Evolutionary conservation across 2,797 vertebrate species (phyloP), one percentile per base, ranked within the genome.

Genomic region (Gallinago stenura): DNA sequence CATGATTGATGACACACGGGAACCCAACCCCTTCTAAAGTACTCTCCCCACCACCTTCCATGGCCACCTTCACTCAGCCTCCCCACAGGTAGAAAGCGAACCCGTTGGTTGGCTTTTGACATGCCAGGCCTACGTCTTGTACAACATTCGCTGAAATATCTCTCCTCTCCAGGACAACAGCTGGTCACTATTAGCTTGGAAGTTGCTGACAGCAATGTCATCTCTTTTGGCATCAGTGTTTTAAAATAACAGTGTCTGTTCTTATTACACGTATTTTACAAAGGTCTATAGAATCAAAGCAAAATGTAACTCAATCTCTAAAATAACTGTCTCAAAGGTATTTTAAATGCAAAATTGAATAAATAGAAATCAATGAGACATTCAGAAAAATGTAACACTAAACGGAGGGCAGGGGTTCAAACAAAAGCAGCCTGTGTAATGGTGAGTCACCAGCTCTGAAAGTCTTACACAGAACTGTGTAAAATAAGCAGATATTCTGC

Each of bases 41-140:
- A 9, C 28, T 89, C 0, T 1, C 20, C 28, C 12, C 18, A 54
- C 4, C 0, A 0, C 4, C 24, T 81, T 54, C 41, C 26, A 33
- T 12, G 6, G 4, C 20, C 30, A 37, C 5, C 31, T 60, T 28
- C 4, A 2, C 10, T 83, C 24, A 80, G 12, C 9, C 6, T 51
- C 9, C 19, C 9, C 13, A 28, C 4, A 22, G 41, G 6, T 1
- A 60, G 4, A 28, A 33, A 9, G 46, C 0, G 16, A 91, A 64
- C 5, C 13, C 3, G 1, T 28, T 53, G 56, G 41, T 28, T 37
- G 17, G 15, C 2, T 92, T 80, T 28, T 33, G 30, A 50, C 25
- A 16, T 12, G 16, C 20, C 22, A 56, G 28, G 13, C 13, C 12
- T 60, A 10, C 0, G 0, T n/a, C n/a, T 45, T 53, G 10, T 33